phyloP scores from a whole-genome alignment of 2,797 vertebrate species.

The Harpagifer antarcticus region DNA sequence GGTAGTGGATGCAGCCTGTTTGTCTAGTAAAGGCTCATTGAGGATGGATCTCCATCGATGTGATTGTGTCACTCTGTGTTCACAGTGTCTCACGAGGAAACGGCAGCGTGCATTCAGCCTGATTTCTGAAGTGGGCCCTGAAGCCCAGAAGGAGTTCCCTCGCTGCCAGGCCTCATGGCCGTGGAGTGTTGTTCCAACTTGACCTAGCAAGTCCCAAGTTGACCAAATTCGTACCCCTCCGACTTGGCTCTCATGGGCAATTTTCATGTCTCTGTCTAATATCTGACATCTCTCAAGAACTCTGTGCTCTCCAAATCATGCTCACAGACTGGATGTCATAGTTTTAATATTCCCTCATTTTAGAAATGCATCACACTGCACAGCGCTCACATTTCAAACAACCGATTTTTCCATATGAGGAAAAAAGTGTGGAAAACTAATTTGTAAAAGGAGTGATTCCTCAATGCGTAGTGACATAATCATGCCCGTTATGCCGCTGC shows the following conservation, averaged over 20 bases:
- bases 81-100: constrained; percentile 16
- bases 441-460: constrained; percentile 25
- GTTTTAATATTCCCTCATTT: constrained; percentile 39
- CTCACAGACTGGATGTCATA: constrained; percentile 34
- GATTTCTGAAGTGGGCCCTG: constrained; percentile 40
- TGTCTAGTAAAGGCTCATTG: constrained; percentile 68
- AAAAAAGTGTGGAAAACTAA: constrained; percentile 30
- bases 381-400: constrained; percentile 10
- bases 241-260: constrained; percentile 64
- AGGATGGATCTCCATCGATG: constrained; percentile 49
- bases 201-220: constrained; percentile 58
- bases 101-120: constrained; percentile 32
- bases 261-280: constrained; percentile 67
- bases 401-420: constrained; percentile 64
- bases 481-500: constrained; percentile 8
- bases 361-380: constrained; percentile 27
- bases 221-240: constrained; percentile 42
- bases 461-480: constrained; percentile 19
- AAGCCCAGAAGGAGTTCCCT: constrained; percentile 55
- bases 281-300: constrained; percentile 69
- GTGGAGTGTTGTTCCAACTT: constrained; percentile 67
- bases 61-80: constrained; percentile 30
- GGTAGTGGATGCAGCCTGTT: constrained; percentile 53
- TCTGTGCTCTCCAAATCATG: constrained; percentile 44
- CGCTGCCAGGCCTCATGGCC: constrained; percentile 52